These are phyloP conservation scores for Aplidium turbinatum DNA, from an alignment of 23 tunicate species.

Conservation along the genomic window DNA sequence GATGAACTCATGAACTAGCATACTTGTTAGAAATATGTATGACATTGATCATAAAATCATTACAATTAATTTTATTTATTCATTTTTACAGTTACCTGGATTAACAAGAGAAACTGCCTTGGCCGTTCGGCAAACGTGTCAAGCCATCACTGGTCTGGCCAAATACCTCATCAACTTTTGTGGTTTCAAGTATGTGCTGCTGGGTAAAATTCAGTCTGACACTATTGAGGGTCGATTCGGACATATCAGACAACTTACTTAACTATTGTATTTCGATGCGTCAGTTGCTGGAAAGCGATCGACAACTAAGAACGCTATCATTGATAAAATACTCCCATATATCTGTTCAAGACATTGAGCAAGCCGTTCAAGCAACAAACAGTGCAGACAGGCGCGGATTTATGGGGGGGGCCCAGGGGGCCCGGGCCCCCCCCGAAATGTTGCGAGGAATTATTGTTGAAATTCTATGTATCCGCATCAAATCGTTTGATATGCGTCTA, in stretches of 20 bases:
- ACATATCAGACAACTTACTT: too few relatives aligned
- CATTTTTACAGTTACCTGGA: conserved; percentile 13
- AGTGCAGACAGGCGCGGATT: too few relatives aligned
- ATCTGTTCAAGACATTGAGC: too few relatives aligned
- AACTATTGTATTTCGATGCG: conserved; percentile 16
- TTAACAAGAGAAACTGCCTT: not conserved
- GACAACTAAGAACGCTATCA: not conserved
- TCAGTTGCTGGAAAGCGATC: conserved; percentile 15
- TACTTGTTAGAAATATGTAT: too few relatives aligned
- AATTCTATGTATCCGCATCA: too few relatives aligned
- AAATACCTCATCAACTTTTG: conserved; percentile 8
- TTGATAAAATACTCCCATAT: conserved; percentile 17
- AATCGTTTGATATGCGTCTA: too few relatives aligned
- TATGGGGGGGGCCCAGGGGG: too few relatives aligned
- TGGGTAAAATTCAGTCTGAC: not conserved
- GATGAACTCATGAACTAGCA: too few relatives aligned
- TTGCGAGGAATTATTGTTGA: too few relatives aligned
- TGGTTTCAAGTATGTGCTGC: conserved; percentile 25
- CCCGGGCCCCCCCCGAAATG: too few relatives aligned
- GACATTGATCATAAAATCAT: too few relatives aligned
- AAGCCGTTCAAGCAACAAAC: conserved; percentile 5
- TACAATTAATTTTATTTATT: not conserved
- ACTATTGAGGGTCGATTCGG: too few relatives aligned
- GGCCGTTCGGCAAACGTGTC: conserved; percentile 14
- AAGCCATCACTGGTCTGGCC: conserved; percentile 13